These are phyloP conservation scores for Macrostomum lignano DNA, from an alignment of 1,140 invertebrate species.

Conservation along the genomic window DNA sequence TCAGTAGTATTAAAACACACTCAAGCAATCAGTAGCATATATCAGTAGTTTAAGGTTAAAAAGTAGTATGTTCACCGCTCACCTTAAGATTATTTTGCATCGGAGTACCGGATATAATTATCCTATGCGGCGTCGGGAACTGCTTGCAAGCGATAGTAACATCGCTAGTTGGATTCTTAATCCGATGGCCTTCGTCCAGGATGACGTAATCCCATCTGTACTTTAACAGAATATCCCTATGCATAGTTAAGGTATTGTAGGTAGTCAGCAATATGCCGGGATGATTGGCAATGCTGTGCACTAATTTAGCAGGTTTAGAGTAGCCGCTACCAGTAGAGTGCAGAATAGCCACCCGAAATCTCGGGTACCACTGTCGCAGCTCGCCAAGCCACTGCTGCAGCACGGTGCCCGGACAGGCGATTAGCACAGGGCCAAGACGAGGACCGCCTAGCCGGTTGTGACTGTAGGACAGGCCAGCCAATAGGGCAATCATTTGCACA, in stretches of 20 bases:
- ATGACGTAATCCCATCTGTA: constrained; percentile 72
- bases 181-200: constrained; percentile 85
- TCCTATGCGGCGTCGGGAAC: constrained; percentile 51
- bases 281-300: constrained; percentile 18
- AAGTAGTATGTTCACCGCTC: too few species aligned
- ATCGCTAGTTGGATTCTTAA: constrained; percentile 70
- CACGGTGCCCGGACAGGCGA: constrained; percentile 65
- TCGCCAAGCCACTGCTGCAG: constrained; percentile 79
- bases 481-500: too few species aligned
- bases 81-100: constrained; percentile 87
- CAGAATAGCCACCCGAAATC: constrained; percentile 48
- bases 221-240: constrained; percentile 37
- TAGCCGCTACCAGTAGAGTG: constrained; percentile 32
- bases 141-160: constrained; percentile 33
- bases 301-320: not conserved
- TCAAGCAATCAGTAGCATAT: too few species aligned
- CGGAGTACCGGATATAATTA: constrained; percentile 54
- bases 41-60: too few species aligned
- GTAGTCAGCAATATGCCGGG: constrained; percentile 38
- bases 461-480: too few species aligned
- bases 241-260: constrained; percentile 36
- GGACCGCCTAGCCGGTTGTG: too few species aligned
- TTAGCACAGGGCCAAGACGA: constrained; percentile 47
- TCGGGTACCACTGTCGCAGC: constrained; percentile 70
- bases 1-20: too few species aligned